Percentiles rank a stretch among this genome's conserved stretches.
phyloP scores from a whole-genome alignment of 2,797 vertebrate genomes.

The Artibeus jamaicensis region DNA sequence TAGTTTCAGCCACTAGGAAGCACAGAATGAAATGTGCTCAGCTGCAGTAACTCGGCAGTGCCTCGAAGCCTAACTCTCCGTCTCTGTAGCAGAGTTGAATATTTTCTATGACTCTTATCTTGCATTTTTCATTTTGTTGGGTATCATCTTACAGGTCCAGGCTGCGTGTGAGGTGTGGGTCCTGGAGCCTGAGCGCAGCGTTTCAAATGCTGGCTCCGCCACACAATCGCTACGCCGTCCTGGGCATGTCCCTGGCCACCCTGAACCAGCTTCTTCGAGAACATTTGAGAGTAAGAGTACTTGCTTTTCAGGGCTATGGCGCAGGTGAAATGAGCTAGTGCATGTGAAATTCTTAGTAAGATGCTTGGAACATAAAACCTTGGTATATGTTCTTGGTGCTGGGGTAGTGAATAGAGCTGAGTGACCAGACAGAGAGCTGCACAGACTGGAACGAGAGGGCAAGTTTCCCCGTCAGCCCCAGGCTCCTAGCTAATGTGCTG shows the following conservation, averaged over 20 bases:
- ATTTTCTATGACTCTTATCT: neutral
- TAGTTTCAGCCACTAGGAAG: neutral
- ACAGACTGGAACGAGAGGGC: rapidly evolving
- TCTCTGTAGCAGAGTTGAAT: neutral
- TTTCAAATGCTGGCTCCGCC: neutral
- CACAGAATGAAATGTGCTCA: neutral
- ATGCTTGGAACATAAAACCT: neutral
- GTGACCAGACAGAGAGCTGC: neutral
- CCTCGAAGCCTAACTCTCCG: neutral
- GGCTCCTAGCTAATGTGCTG: neutral
- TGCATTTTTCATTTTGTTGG: neutral
- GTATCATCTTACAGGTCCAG: neutral
- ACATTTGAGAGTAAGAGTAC: neutral
- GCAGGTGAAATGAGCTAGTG: neutral
- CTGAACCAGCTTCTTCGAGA: neutral
- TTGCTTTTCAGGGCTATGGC: neutral
- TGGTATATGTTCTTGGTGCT: neutral
- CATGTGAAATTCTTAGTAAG: neutral
- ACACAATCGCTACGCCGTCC: neutral
- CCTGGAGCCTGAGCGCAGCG: neutral
- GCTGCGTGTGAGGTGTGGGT: neutral
- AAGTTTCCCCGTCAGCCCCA: rapidly evolving
- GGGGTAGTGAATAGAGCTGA: neutral
- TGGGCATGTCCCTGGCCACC: neutral
- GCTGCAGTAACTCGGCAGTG: neutral